phyloP scores from a whole-genome alignment of 2,113 vertebrate species.

The Oncorhynchus nerka region DNA sequence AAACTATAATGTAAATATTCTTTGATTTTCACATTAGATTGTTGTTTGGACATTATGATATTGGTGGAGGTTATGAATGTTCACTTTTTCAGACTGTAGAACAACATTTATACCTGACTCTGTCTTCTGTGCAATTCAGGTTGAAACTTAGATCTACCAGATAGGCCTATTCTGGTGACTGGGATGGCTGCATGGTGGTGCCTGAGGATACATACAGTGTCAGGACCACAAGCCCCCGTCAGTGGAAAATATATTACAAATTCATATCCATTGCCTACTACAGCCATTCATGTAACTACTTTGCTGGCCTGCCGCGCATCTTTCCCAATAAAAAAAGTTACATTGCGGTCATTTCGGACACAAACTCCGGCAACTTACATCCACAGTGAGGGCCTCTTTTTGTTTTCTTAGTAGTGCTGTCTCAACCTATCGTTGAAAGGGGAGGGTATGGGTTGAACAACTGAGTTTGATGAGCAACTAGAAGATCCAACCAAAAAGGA shows the following conservation, averaged over 20 bases:
- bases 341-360: slow-evolving; percentile 41
- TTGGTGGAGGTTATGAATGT: too few species aligned
- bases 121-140: too few species aligned
- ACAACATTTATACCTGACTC: too few species aligned
- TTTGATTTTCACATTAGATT: too few species aligned
- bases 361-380: slow-evolving; percentile 39
- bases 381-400: slow-evolving; percentile 69
- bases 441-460: slow-evolving; percentile 48
- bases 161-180: too few species aligned
- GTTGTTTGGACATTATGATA: too few species aligned
- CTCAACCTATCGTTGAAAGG: slow-evolving; percentile 66
- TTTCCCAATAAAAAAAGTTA: slow-evolving; percentile 9
- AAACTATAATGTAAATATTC: too few species aligned
- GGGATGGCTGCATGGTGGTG: too few species aligned
- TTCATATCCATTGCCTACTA: background rate
- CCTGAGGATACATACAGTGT: background rate
- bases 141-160: too few species aligned
- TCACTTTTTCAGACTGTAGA: too few species aligned
- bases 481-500: slow-evolving; percentile 20
- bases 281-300: background rate
- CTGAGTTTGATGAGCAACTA: slow-evolving; percentile 38
- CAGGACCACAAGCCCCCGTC: background rate
- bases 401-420: slow-evolving; percentile 72
- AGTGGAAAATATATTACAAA: background rate
- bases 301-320: too few species aligned